phyloP scores from a whole-genome alignment of 2,888 invertebrate species.

The Leptinotarsa haldemani region DNA sequence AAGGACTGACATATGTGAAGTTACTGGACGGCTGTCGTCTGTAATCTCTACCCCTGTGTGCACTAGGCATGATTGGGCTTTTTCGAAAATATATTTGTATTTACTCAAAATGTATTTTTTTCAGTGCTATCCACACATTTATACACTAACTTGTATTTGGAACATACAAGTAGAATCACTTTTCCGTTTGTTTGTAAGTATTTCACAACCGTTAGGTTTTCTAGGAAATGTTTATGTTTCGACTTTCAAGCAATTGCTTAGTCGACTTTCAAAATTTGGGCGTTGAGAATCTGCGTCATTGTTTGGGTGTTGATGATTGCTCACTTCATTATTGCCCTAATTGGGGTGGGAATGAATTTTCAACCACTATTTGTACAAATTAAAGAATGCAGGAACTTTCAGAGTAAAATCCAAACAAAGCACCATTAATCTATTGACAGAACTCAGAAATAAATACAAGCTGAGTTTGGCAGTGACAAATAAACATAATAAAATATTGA shows the following conservation, averaged over 20 bases:
- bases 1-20: slow-evolving; percentile 86
- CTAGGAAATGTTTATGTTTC: background rate
- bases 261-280: background rate
- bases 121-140: slow-evolving; percentile 7
- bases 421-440: slow-evolving; percentile 3
- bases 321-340: background rate
- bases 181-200: background rate
- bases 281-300: background rate
- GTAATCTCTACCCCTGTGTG: slow-evolving; percentile 70
- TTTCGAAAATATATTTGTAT: background rate
- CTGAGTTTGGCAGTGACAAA: background rate
- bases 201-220: background rate
- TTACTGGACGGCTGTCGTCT: slow-evolving; percentile 67
- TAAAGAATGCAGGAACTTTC: background rate
- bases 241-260: background rate
- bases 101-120: background rate
- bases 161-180: background rate
- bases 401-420: background rate
- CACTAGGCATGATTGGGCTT: slow-evolving; percentile 49
- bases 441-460: background rate
- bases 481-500: background rate
- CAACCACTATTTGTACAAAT: background rate
- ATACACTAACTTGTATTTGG: background rate
- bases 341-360: background rate
- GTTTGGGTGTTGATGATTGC: background rate